Base-by-base conservation (phyloP, 2,113 vertebrate genomes). In the rabbit (Oryctolagus cuniculus) region DNA sequence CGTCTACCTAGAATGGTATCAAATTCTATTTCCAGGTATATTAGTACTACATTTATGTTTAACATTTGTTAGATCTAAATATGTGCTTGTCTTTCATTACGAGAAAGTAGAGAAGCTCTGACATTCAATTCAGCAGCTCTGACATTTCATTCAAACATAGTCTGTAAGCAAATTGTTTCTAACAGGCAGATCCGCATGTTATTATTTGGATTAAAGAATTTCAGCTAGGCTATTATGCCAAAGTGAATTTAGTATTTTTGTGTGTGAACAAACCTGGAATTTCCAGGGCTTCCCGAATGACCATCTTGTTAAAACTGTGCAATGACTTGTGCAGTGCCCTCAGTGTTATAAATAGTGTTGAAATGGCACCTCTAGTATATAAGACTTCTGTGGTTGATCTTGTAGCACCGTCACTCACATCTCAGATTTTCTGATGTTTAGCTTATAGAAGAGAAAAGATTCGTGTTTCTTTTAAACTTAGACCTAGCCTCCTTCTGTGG, bases 391-490 rank as follows among this genome's bases (percentile, higher is more conserved):
- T 53, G 12, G 12, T 53, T 29, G 0, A 25, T 83, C 12, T 51
- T 27, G 16, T 74, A 24, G 2, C 25, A 27, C n/a, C 16, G 22
- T 66, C 53, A 58, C 13, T 88, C 29, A 78, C n/a, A 16, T 85
- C 36, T 93, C n/a, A 49, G 31, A n/a, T 53, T 70, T 86, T 29
- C 36, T 89, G 55, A 44, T 49, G 17, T 83, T 92, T 89, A 74
- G 19, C 36, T 86, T 70, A 36, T 19, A 29, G 36, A 72, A 38
- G 64, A 84, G 58, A 51, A 95, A 70, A 84, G 16, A 80, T 73
- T 67, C 38, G 9, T 67, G 53, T 86, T 95, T 66, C 51, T 95
- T 86, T 91, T 51, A 75, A 89, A 69, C 25, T 83, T 74, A 63
- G 91, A 86, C 36, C 13, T 51, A 44, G 12, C 5, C 24, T 58